Percentiles rank a stretch among this genome's conserved stretches.
Conservation (phyloP, 2,113 vertebrate species). For the Pedetes capensis region DNA sequence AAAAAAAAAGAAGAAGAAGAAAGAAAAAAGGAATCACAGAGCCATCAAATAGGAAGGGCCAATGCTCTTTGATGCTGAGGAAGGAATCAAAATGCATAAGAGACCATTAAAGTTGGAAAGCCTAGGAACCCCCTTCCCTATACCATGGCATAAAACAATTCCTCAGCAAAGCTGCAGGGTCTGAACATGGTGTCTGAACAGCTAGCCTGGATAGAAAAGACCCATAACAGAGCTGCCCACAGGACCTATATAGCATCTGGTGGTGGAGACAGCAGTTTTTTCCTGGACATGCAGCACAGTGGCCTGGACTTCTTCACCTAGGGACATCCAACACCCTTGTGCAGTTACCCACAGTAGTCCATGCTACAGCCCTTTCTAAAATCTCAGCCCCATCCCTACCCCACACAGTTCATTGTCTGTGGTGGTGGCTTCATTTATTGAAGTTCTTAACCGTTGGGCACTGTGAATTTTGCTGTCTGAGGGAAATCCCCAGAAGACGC, state of each 20-base stretch:
- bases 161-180: background rate
- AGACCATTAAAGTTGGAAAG: background rate
- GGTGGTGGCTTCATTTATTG: background rate
- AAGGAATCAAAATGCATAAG: background rate
- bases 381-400: background rate
- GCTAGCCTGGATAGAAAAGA: background rate
- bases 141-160: background rate
- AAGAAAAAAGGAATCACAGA: no score
- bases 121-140: background rate
- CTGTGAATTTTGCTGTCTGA: background rate
- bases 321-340: background rate
- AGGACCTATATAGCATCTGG: background rate
- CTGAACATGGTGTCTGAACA: background rate
- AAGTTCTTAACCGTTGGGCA: background rate
- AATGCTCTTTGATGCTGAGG: background rate
- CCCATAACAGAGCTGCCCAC: background rate
- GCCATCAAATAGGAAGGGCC: background rate
- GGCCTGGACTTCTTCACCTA: background rate
- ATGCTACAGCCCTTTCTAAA: background rate
- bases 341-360: background rate
- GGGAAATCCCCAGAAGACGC: slow-evolving; percentile 9
- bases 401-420: background rate
- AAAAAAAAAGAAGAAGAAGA: no score
- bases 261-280: background rate
- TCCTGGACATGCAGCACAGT: background rate